phyloP scores from a whole-genome alignment of 2,113 vertebrate genomes.

The Corythornis madagascariensis region DNA sequence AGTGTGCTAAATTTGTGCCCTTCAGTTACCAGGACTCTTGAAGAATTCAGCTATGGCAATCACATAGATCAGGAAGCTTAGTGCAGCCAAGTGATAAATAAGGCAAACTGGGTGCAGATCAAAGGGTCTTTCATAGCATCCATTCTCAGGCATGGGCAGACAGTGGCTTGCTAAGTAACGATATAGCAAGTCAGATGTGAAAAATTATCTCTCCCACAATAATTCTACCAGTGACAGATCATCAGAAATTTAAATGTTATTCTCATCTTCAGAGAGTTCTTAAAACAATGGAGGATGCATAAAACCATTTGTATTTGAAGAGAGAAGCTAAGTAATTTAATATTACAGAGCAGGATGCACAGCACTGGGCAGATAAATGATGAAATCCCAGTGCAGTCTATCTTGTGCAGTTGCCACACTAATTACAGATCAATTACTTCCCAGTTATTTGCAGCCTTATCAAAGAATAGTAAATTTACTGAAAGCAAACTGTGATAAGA shows the following conservation, averaged over 20 bases:
- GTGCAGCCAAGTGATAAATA: constrained; percentile 76
- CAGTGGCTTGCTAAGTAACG: constrained; percentile 58
- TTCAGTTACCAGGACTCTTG: constrained; percentile 39
- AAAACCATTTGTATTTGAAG: constrained; percentile 76
- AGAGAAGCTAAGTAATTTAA: constrained; percentile 77
- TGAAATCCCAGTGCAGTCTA: constrained; percentile 59
- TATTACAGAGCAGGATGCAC: constrained; percentile 43
- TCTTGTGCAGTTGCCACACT: constrained; percentile 74
- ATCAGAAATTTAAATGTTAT: constrained; percentile 78
- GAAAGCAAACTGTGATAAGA: constrained; percentile 77
- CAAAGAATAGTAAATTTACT: constrained; percentile 81
- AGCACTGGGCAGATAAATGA: constrained; percentile 72
- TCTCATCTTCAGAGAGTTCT: constrained; percentile 70
- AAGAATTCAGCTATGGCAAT: constrained; percentile 71
- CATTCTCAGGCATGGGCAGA: constrained; percentile 48
- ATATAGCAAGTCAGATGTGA: constrained; percentile 68
- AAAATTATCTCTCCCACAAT: constrained; percentile 59
- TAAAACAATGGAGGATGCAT: constrained; percentile 73
- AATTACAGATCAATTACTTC: constrained; percentile 85
- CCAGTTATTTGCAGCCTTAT: constrained; percentile 79
- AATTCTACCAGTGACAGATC: constrained; percentile 63
- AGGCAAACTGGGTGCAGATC: constrained; percentile 67
- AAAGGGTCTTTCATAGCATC: constrained; percentile 31
- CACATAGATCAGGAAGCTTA: constrained; percentile 72
- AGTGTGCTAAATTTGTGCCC: background rate